phyloP scores from a whole-genome alignment of 2,113 vertebrate species.

The Chitala chitala region DNA sequence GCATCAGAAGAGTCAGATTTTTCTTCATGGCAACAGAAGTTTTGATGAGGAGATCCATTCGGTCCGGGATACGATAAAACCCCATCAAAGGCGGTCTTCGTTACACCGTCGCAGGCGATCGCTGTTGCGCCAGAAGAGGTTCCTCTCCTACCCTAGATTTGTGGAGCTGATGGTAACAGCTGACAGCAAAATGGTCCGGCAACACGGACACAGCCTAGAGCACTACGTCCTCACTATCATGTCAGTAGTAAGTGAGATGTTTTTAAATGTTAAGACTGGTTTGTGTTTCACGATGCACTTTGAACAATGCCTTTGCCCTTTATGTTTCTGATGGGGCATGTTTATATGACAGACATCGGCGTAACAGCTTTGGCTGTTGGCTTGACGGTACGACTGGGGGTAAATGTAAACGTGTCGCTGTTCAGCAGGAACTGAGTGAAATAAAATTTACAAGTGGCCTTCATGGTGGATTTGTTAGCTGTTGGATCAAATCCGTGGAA shows the following conservation, averaged over 20 bases:
- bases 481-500: no score
- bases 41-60: constrained; percentile 57
- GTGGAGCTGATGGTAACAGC: constrained; percentile 96
- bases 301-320: no score
- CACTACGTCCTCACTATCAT: constrained; percentile 93
- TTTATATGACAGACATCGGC: no score
- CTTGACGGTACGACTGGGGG: no score
- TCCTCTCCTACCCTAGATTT: constrained; percentile 93
- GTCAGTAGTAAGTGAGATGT: constrained; percentile 93
- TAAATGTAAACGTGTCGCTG: no score
- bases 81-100: constrained; percentile 46
- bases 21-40: constrained; percentile 50
- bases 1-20: constrained; percentile 47
- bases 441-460: no score
- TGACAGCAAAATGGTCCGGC: constrained; percentile 82
- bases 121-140: constrained; percentile 78
- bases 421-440: no score
- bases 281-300: no score
- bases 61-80: constrained; percentile 50
- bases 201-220: constrained; percentile 85
- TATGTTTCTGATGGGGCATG: no score
- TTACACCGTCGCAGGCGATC: constrained; percentile 33
- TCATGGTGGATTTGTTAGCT: no score
- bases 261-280: constrained; percentile 35
- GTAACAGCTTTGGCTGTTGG: no score